Conservation (phyloP, 2,797 vertebrate genomes). For the Phalloptychus januarius region DNA sequence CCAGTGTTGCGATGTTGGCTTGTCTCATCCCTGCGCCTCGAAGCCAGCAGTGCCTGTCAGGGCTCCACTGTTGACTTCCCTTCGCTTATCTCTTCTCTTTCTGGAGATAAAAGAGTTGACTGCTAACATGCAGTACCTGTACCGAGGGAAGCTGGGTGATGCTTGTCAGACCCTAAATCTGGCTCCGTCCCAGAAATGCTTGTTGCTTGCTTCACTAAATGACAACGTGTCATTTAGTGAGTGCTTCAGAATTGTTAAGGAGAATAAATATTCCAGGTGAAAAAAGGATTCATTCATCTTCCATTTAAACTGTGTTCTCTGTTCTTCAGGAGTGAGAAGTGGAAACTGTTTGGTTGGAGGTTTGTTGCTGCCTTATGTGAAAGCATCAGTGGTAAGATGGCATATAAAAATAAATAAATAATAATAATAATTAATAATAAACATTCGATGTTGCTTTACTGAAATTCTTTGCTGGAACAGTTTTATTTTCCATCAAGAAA, state of each 20-base stretch:
- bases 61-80: constrained; percentile 52
- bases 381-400: not conserved
- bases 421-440: too few relatives aligned
- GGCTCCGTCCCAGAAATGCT: constrained; percentile 28
- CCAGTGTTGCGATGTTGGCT: constrained; percentile 62
- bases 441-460: not conserved
- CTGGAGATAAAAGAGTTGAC: constrained; percentile 49
- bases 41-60: constrained; percentile 67
- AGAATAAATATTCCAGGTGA: not conserved
- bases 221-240: not conserved
- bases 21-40: constrained; percentile 68
- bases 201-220: too few relatives aligned
- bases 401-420: not conserved
- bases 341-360: not conserved
- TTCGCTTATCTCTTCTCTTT: constrained; percentile 56
- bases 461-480: not conserved
- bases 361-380: not conserved
- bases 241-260: not conserved
- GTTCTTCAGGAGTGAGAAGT: not conserved
- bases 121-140: constrained; percentile 58
- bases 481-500: not conserved
- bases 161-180: constrained; percentile 22
- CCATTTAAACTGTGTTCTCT: not conserved
- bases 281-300: not conserved
- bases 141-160: not conserved